A percentile compares a stretch with the other conserved stretches of the same genome.
Conservation (phyloP, 2,888 invertebrate species). For the Erebia epiphron region DNA sequence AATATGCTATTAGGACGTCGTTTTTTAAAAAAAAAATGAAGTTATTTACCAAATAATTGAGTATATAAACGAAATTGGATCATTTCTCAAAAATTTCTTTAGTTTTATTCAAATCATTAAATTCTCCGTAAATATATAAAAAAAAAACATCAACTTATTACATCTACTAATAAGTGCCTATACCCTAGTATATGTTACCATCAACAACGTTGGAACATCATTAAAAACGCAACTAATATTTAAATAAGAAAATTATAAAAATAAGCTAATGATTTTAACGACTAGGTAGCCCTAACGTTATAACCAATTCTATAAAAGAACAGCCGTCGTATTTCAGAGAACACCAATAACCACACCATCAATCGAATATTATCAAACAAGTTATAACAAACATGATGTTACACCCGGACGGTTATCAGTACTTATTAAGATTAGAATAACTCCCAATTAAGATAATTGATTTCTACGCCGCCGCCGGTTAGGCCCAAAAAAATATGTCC, state of each 20-base stretch:
- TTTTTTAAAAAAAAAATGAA: no score
- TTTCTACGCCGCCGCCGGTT: conserved; percentile 69
- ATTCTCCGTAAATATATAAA: no score
- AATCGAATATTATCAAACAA: conserved; percentile 28
- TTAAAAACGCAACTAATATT: not conserved
- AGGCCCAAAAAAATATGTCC: conserved; percentile 56
- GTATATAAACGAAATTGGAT: no score
- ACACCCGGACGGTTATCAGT: conserved; percentile 57
- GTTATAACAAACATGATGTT: conserved; percentile 56
- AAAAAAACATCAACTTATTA: no score
- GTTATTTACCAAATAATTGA: no score
- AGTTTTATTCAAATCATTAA: no score
- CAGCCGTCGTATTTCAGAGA: conserved; percentile 1
- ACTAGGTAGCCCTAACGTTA: not conserved
- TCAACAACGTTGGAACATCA: not conserved
- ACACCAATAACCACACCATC: conserved; percentile 22
- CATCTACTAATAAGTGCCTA: not conserved
- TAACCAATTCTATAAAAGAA: not conserved
- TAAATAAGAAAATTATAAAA: not conserved
- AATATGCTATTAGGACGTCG: not conserved
- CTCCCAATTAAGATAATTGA: conserved; percentile 80
- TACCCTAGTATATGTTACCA: not conserved
- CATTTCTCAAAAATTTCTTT: no score
- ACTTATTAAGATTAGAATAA: conserved; percentile 71
- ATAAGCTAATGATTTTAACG: not conserved